These are phyloP conservation scores for Phallusia fumigata DNA, from an alignment of 23 tunicate genomes.

Conservation along the genomic window DNA sequence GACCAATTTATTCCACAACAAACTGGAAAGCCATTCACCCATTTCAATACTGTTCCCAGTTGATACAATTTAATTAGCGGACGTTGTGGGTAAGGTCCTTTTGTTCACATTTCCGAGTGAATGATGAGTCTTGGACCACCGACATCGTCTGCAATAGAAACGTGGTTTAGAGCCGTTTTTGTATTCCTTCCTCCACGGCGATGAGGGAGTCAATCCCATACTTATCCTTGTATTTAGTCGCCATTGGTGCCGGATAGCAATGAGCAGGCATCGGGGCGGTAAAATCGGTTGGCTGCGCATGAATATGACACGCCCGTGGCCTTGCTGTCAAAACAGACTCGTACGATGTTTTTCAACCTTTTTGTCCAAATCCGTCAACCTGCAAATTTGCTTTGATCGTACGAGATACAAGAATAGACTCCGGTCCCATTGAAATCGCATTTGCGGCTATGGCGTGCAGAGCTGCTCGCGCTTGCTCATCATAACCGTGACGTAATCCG, in stretches of 20 bases:
- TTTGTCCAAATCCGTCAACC: neutral
- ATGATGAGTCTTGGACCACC: neutral
- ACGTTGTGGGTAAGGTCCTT: neutral
- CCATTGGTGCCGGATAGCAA: too few relatives aligned
- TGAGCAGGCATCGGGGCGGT: neutral
- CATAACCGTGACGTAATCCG: neutral
- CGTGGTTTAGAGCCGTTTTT: neutral
- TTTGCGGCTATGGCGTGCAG: neutral
- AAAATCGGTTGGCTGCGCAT: neutral
- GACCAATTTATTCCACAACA: too few relatives aligned
- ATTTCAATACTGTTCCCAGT: neutral
- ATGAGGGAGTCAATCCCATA: too few relatives aligned
- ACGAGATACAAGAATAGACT: neutral
- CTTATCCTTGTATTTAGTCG: too few relatives aligned
- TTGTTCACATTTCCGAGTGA: neutral
- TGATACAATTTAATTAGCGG: neutral
- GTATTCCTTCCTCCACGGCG: neutral
- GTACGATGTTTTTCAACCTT: neutral
- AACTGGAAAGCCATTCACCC: too few relatives aligned
- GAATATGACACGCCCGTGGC: conserved; percentile 3
- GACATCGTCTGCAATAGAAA: neutral
- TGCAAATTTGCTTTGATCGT: neutral
- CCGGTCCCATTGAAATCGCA: neutral
- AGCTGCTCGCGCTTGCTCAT: neutral
- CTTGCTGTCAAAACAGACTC: neutral